Evolutionary conservation across 2,113 vertebrate species (phyloP).

Genomic region (Aythya baeri): DNA sequence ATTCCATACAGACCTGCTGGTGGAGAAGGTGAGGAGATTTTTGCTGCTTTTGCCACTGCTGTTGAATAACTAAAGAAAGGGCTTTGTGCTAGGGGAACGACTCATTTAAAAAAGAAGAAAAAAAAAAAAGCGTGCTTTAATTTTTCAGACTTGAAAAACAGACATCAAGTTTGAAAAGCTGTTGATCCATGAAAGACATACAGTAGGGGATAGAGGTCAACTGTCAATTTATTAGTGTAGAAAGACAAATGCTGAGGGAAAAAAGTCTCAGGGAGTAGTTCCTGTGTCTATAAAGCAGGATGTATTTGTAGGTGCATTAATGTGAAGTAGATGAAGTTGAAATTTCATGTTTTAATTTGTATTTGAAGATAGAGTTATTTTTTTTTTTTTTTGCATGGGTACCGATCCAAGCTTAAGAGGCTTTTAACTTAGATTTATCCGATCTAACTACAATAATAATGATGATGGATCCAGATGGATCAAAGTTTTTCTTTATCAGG

Average conservation of each 20-base stretch:
- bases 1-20: fast-evolving
- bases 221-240: background rate
- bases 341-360: background rate
- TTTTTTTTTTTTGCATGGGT: background rate
- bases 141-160: background rate
- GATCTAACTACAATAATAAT: background rate
- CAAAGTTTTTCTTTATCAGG: background rate
- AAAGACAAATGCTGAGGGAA: background rate
- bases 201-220: background rate
- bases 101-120: no score
- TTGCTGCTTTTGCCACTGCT: background rate
- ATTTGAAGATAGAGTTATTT: background rate
- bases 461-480: background rate
- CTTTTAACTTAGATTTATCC: background rate
- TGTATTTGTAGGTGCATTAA: background rate
- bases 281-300: background rate
- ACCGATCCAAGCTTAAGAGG: background rate
- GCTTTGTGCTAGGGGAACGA: background rate
- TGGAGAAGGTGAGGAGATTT: background rate
- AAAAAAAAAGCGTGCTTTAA: background rate
- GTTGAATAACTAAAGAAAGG: background rate
- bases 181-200: background rate
- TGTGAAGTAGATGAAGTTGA: background rate
- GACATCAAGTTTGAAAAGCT: background rate
- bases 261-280: background rate